Conservation (phyloP, 2,797 vertebrate species). For the Crypturellus tataupa region DNA sequence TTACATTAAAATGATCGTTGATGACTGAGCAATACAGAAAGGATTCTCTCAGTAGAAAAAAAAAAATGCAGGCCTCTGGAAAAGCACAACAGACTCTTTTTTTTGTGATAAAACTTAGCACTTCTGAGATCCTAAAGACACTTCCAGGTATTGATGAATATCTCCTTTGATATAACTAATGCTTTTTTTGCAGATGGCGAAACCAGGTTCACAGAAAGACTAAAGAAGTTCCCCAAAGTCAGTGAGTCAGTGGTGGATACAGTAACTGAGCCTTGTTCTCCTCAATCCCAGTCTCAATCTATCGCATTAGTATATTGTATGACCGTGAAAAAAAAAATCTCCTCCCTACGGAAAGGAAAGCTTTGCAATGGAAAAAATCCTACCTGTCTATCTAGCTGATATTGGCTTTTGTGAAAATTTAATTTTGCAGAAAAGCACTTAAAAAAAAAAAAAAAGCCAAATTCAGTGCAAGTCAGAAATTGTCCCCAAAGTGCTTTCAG, state of each 20-base stretch:
- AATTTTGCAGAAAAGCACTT: conserved; percentile 61
- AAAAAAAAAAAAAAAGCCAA: background rate
- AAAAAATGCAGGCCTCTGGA: background rate
- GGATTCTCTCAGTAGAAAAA: conserved; percentile 41
- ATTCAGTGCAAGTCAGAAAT: conserved; percentile 62
- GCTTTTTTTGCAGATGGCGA: background rate
- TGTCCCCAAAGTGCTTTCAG: background rate
- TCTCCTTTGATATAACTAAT: background rate
- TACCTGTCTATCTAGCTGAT: conserved; percentile 56
- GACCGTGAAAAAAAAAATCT: conserved; percentile 22
- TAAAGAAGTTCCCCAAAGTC: background rate
- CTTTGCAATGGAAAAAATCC: conserved; percentile 39
- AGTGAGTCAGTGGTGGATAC: background rate
- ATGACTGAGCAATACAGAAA: conserved; percentile 27
- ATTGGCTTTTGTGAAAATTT: conserved; percentile 60
- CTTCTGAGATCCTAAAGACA: conserved; percentile 34
- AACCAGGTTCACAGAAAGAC: background rate
- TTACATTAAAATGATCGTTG: conserved; percentile 46
- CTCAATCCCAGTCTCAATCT: background rate
- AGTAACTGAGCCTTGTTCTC: background rate
- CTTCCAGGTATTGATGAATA: conserved; percentile 4
- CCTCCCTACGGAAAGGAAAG: conserved; percentile 39
- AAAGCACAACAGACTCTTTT: background rate
- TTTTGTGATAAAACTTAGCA: background rate
- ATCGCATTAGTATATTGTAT: background rate